Evolutionary conservation across 2,797 vertebrate species (phyloP).

Genomic region (Sebastes trivittatus): DNA sequence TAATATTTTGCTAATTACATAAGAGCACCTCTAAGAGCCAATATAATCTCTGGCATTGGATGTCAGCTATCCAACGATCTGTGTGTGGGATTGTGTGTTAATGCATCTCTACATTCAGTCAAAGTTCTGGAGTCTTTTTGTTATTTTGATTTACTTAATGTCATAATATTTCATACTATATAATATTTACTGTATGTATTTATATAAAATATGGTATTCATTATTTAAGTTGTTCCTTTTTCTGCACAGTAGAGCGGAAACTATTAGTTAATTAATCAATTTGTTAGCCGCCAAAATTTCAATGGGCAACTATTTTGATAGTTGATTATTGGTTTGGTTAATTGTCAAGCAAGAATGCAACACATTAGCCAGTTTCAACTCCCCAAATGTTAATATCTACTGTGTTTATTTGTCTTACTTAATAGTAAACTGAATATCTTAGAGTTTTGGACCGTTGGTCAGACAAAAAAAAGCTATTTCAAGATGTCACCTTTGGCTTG

Average conservation of each 20-base stretch:
- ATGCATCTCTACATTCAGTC: background rate
- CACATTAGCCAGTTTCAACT: background rate
- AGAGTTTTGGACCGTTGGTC: too few relatives aligned
- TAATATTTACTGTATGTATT: background rate
- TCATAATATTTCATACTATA: background rate
- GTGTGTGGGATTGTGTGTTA: background rate
- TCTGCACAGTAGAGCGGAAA: background rate
- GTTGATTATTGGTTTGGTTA: background rate
- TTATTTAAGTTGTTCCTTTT: background rate
- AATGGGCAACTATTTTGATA: background rate
- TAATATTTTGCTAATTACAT: constrained; percentile 85
- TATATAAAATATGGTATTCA: background rate
- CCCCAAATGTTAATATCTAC: too few relatives aligned
- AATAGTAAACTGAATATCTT: background rate
- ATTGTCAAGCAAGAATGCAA: too few relatives aligned
- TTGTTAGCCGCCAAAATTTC: fast-evolving
- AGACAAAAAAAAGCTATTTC: too few relatives aligned
- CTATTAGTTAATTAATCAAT: background rate
- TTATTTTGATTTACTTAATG: background rate
- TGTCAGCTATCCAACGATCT: constrained; percentile 53
- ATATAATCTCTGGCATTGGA: constrained; percentile 80
- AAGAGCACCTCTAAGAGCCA: constrained; percentile 81
- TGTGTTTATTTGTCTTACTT: background rate
- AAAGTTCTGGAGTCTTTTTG: background rate
- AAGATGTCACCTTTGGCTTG: too few relatives aligned